Percentiles rank a stretch among this genome's conserved stretches.
These are phyloP conservation scores for Leptodirus hochenwartii DNA, from an alignment of 2,888 invertebrate species.

Conservation along the genomic window DNA sequence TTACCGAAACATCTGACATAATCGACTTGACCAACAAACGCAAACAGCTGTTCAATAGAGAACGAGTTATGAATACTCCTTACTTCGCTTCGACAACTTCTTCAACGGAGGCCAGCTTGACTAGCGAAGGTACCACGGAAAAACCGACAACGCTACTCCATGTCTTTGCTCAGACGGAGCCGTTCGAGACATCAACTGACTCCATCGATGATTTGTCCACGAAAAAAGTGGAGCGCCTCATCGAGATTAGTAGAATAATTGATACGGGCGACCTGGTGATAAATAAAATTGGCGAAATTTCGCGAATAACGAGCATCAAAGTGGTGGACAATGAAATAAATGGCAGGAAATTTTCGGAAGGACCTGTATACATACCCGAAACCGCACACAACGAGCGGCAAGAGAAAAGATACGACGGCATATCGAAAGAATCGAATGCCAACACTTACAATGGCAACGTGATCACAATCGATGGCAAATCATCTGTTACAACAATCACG, in stretches of 20 bases:
- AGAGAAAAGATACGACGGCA: conserved; percentile 20
- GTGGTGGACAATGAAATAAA: conserved; percentile 47
- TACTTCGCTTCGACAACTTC: conserved; percentile 9
- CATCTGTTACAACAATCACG: conserved; percentile 23
- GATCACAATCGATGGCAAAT: conserved; percentile 23
- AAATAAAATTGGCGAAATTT: conserved; percentile 47
- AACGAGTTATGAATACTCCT: conserved; percentile 22
- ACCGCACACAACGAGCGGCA: conserved; percentile 24
- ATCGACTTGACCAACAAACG: conserved; percentile 32
- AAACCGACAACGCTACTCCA: conserved; percentile 27
- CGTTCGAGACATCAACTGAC: conserved; percentile 11
- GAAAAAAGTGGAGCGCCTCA: conserved; percentile 35
- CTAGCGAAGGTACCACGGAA: conserved; percentile 18
- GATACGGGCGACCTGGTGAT: conserved; percentile 49
- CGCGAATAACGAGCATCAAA: conserved; percentile 47
- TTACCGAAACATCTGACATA: conserved; percentile 17
- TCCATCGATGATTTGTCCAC: conserved; percentile 25
- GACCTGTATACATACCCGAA: conserved; percentile 8
- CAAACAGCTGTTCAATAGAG: conserved; percentile 31
- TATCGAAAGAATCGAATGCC: conserved; percentile 16
- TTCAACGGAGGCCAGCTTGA: conserved; percentile 1
- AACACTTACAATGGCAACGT: too few relatives aligned
- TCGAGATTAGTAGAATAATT: conserved; percentile 49
- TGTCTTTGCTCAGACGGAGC: conserved; percentile 24
- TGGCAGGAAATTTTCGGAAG: too few relatives aligned